phyloP scores from a whole-genome alignment of 2,113 vertebrate species.

The Hippocampus mohnikei region DNA sequence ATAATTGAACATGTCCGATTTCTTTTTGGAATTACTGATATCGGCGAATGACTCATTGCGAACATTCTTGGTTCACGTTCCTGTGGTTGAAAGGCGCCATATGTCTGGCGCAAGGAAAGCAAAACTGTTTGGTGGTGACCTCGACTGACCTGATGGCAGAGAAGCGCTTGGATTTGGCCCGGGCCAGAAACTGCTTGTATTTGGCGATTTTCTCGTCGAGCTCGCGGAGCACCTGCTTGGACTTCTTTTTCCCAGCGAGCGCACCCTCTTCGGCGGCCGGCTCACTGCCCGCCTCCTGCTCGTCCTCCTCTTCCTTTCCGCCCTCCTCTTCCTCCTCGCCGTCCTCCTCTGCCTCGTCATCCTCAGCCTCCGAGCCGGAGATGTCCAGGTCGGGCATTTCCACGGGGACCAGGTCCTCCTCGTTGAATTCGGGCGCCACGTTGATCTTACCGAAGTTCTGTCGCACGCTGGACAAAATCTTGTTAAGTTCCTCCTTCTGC shows the following conservation, averaged over 20 bases:
- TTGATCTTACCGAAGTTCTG: slow-evolving; percentile 96
- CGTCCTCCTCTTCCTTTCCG: slow-evolving; percentile 43
- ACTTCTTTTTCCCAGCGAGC: slow-evolving; percentile 36
- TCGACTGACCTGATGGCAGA: slow-evolving; percentile 85
- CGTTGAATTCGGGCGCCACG: slow-evolving; percentile 85
- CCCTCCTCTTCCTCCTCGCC: slow-evolving; percentile 52
- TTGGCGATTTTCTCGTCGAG: slow-evolving; percentile 92
- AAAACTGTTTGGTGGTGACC: not conserved
- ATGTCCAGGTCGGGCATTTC: slow-evolving; percentile 78
- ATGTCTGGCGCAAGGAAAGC: too few species aligned
- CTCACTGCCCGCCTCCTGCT: slow-evolving; percentile 13
- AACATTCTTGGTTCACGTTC: too few species aligned
- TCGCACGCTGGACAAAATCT: slow-evolving; percentile 78
- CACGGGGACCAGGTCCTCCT: slow-evolving; percentile 89
- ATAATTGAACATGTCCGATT: too few species aligned
- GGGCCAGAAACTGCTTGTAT: slow-evolving; percentile 89
- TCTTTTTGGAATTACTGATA: too few species aligned
- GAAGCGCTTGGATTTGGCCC: slow-evolving; percentile 91
- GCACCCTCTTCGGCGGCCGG: slow-evolving; percentile 20
- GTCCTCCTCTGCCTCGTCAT: slow-evolving; percentile 39
- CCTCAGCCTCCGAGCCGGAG: slow-evolving; percentile 71
- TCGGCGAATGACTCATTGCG: too few species aligned
- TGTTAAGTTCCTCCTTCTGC: slow-evolving; percentile 71
- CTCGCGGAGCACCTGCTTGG: slow-evolving; percentile 74
- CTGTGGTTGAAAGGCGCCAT: too few species aligned